Evolutionary conservation across 2,888 invertebrate genomes (phyloP), one percentile per base, ranked within the genome.

Genomic region (Arctia plantaginis): DNA sequence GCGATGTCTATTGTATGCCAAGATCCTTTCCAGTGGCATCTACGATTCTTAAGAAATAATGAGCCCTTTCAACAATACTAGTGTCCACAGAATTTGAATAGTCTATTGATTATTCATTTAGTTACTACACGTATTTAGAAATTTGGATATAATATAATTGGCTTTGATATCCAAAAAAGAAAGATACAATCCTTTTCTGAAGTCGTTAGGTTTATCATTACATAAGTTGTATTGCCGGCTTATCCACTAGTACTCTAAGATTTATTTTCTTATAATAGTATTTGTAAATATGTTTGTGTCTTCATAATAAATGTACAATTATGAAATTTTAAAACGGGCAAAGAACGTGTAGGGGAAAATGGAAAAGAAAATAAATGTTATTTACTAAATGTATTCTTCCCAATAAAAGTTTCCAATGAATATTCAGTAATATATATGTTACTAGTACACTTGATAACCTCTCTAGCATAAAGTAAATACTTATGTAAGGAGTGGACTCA

Each of bases 41-140:
- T 84, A 86, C 84, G 82, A 87, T 87, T 82, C 80, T 79, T 80
- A 73, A 77, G 77, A 81, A 79, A 86, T 86, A 87, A 88, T 86
- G 83, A 83, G 83, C 74, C 78, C 75, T 76, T 82, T 85, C 81
- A 80, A 77, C 80, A 75, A 80, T 81, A 76, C 81, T 82, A 79
- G 81, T 85, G 84, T 81, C 81, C 71, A 69, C 35, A 55, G 71
- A 64, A 20, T 30, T 68, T 73, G 33, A 68, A 73, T 51, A 73
- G 62, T 18, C 64, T 39, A 13, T n/a, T 35, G 18, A 47, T 41
- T 67, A 44, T 41, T 27, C n/a, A 66, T 66, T 51, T 15, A 8
- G 8, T 51, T 51, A 23, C 2, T 39, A 72, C 20, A 59, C 41
- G 39, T 35, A 20, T 71, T 65, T 33, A 44, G 30, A 27, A 27